Percentiles rank a stretch among this genome's conserved stretches.
phyloP scores from a whole-genome alignment of 2,797 vertebrate species.

The Onychomys torridus region DNA sequence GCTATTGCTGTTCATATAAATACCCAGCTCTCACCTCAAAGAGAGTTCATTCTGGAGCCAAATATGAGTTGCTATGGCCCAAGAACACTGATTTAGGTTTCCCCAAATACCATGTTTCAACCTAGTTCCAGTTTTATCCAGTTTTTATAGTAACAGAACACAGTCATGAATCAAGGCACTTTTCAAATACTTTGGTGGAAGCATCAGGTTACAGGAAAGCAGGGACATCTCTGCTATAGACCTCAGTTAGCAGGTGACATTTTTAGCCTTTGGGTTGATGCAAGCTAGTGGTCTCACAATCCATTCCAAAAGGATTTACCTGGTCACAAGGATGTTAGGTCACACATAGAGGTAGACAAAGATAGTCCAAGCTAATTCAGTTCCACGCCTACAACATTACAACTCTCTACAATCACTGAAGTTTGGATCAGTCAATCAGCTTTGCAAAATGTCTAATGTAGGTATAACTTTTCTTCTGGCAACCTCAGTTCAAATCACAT shows the following conservation, averaged over 20 bases:
- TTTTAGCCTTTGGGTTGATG: not conserved
- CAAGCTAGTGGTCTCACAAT: not conserved
- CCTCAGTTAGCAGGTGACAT: not conserved
- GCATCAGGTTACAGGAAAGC: not conserved
- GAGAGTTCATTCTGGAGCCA: not conserved
- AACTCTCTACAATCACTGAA: not conserved
- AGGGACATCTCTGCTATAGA: not conserved
- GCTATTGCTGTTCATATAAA: not conserved
- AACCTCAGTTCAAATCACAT: not conserved
- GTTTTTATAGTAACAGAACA: not conserved
- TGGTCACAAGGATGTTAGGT: not conserved
- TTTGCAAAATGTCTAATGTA: not conserved
- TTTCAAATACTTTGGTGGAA: not conserved
- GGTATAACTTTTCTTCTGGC: not conserved
- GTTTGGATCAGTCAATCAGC: not conserved
- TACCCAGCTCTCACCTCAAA: not conserved
- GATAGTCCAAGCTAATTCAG: not conserved
- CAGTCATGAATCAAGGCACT: not conserved
- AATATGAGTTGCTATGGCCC: not conserved
- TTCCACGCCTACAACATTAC: not conserved
- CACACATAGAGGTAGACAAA: not conserved
- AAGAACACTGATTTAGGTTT: not conserved
- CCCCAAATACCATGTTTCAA: not conserved
- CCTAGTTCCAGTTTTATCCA: not conserved
- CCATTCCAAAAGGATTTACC: not conserved